Conservation (phyloP, 1,140 invertebrate species). For the Drosophila grimshawi region DNA sequence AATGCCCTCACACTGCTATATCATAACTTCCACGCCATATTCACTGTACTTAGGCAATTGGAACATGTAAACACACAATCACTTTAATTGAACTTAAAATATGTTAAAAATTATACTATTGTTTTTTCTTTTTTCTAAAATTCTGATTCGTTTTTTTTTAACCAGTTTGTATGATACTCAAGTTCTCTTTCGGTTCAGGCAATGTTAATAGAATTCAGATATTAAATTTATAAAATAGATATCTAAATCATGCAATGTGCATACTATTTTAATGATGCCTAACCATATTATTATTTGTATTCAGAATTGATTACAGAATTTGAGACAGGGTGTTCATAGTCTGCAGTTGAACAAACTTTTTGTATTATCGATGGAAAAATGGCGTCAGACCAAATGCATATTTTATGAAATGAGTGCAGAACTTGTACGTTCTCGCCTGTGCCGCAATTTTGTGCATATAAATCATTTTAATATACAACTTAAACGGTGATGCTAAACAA, state of each 20-base stretch:
- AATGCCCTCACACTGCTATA: constrained; percentile 37
- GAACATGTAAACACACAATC: not conserved
- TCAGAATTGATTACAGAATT: too few species aligned
- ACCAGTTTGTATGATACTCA: too few species aligned
- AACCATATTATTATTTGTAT: too few species aligned
- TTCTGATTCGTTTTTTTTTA: too few species aligned
- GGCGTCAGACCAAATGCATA: constrained; percentile 42
- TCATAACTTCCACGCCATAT: constrained; percentile 23
- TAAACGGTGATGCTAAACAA: constrained; percentile 46
- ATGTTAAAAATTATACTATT: not conserved
- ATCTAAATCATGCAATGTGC: too few species aligned
- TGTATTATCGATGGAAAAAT: constrained; percentile 35
- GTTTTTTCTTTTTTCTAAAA: too few species aligned
- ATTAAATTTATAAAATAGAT: too few species aligned
- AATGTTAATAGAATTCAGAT: too few species aligned
- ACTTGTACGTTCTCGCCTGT: constrained; percentile 13
- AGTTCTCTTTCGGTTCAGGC: too few species aligned
- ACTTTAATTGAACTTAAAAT: not conserved
- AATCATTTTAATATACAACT: constrained; percentile 74
- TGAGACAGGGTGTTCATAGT: too few species aligned
- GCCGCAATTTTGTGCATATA: constrained; percentile 48
- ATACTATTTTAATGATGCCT: too few species aligned
- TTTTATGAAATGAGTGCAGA: constrained; percentile 63
- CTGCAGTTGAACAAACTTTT: not conserved
- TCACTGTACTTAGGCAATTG: not conserved